Conservation (phyloP, 2,113 vertebrate genomes). For the Sclerurus mexicanus region DNA sequence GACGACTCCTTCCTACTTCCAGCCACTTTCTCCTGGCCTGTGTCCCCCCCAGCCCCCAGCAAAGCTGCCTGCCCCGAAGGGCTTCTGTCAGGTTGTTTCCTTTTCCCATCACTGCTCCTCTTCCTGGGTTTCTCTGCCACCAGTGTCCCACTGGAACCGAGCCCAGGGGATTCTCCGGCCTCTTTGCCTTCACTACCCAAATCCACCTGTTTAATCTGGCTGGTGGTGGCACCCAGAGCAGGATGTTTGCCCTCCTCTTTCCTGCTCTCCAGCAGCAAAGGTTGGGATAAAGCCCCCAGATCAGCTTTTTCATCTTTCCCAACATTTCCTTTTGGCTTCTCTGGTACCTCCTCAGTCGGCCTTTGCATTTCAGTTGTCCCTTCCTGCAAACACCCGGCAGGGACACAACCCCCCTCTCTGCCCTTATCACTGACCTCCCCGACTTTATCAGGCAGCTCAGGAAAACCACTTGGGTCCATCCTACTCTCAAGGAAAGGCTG, state of each 20-base stretch:
- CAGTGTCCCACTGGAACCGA: accelerated
- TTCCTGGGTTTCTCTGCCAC: conserved; percentile 64
- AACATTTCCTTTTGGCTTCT: accelerated
- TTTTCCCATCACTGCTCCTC: conserved; percentile 62
- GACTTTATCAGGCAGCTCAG: accelerated
- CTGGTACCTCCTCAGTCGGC: accelerated
- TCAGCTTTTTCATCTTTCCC: not conserved
- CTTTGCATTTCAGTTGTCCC: accelerated
- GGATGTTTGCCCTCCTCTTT: not conserved
- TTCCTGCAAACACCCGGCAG: not conserved
- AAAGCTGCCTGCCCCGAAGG: not conserved
- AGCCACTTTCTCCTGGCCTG: not conserved
- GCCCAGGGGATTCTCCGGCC: accelerated
- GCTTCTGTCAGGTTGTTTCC: conserved; percentile 20
- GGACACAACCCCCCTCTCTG: not conserved
- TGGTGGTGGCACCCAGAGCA: not conserved
- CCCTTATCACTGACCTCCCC: not conserved
- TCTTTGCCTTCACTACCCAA: not conserved
- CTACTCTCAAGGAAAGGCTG: not conserved
- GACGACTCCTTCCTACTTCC: not conserved
- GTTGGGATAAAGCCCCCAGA: not conserved
- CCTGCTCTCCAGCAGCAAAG: not conserved
- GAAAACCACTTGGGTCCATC: not conserved
- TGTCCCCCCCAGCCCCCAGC: not conserved
- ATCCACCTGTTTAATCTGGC: not conserved